Evolutionary conservation across 2,888 invertebrate genomes (phyloP), one percentile per base, ranked within the genome.

Genomic region (Aspidiotus rigidus): DNA sequence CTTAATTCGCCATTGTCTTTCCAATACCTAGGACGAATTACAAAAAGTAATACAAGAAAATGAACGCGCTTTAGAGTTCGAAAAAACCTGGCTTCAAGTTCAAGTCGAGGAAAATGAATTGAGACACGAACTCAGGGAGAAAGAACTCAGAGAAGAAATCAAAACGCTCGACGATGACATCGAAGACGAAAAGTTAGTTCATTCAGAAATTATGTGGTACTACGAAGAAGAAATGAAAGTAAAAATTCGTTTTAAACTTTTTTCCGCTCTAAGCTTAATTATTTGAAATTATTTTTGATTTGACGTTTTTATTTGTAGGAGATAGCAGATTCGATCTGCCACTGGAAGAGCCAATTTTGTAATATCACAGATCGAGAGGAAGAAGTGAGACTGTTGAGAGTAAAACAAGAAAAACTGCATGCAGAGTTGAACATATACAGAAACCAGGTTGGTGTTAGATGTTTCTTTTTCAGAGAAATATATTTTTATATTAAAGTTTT

Each of bases 21-120:
- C 39, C 11, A 39, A 7, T 49, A n/a, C n/a, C n/a, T n/a, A 67
- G 67, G 28, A 42, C 11, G 67, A 67, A 49, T n/a, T 67, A 13
- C 44, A 67, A 67, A 42, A 42, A 10, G 16, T 59, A 39, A 28
- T 39, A 42, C 13, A 42, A 6, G 59, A 59, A 53, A 67, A 67
- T 53, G 69, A 69, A 16, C 40, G 16, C 1, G 69, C 69, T 59
- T 62, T 66, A 61, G 62, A 67, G 1, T 72, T 71, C 17, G 70
- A 56, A 7, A 40, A 59, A 5, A 64, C 64, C 42, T 62, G 71
- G 64, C 62, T 71, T 49, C 54, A 54, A 13, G 62, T 69, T 13
- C 69, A 71, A 61, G 17, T 69, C 5, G 70, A 72, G 62, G 59
- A 72, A 64, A 69, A 69, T n/a, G 69, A 72, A 15, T 49, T 72